A percentile compares a stretch with the other conserved stretches of the same genome.
These are phyloP conservation scores for Eleutherodactylus coqui DNA, from an alignment of 2,797 vertebrate genomes.

Conservation along the genomic window DNA sequence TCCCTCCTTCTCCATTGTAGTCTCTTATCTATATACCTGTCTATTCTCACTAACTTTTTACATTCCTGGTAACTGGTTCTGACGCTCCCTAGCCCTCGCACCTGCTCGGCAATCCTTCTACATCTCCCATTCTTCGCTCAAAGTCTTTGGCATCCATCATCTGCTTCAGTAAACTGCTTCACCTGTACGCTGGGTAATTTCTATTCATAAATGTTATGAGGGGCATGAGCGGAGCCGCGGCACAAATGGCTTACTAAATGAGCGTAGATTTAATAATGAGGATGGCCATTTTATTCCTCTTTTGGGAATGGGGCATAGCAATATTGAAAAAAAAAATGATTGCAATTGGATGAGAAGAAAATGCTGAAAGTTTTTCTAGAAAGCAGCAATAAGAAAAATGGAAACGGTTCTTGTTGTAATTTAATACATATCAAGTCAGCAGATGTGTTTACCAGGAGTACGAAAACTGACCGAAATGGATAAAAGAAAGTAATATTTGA, in stretches of 20 bases:
- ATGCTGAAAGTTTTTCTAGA: neutral
- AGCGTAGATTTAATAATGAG: neutral
- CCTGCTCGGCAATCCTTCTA: neutral
- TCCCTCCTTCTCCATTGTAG: constrained; percentile 23
- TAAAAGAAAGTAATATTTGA: neutral
- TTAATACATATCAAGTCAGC: neutral
- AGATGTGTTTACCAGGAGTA: neutral
- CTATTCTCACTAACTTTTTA: constrained; percentile 34
- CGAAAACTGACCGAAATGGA: neutral
- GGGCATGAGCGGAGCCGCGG: neutral
- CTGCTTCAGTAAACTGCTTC: neutral
- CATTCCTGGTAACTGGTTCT: constrained; percentile 15
- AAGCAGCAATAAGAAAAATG: neutral
- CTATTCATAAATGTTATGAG: constrained; percentile 1
- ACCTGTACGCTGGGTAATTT: neutral
- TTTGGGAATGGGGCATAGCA: neutral
- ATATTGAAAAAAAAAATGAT: neutral
- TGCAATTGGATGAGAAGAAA: neutral
- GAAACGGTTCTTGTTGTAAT: neutral
- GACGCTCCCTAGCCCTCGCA: constrained; percentile 6
- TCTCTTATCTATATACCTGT: constrained; percentile 49
- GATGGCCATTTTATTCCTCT: neutral
- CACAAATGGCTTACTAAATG: neutral
- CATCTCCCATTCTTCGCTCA: neutral
- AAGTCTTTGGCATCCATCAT: constrained; percentile 13